Evolutionary conservation across 1,140 invertebrate genomes (phyloP).

Genomic region (Drosophila auraria): DNA sequence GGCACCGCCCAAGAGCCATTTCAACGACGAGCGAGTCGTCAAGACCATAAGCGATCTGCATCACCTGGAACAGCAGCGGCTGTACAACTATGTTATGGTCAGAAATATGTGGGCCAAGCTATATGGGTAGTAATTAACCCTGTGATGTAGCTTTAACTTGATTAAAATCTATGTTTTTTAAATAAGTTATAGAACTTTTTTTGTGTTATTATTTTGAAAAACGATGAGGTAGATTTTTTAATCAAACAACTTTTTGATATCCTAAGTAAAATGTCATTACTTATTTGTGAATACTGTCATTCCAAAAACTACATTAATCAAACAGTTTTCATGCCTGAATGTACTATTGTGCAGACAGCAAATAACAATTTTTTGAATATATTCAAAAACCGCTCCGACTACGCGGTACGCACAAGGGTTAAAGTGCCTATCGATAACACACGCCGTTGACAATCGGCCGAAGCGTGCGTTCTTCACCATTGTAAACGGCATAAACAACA

Average conservation of each 20-base stretch:
- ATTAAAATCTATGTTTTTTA: not conserved
- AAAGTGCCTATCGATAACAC: constrained; percentile 19
- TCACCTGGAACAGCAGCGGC: constrained; percentile 45
- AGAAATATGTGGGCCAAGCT: constrained; percentile 18
- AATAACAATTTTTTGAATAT: not conserved
- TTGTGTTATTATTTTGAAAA: not conserved
- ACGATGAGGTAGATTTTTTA: too few relatives aligned
- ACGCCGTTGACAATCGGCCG: constrained; percentile 8
- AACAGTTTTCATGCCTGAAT: not conserved
- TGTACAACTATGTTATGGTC: constrained; percentile 56
- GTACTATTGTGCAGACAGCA: too few relatives aligned
- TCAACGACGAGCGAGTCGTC: constrained; percentile 53
- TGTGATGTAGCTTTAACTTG: constrained; percentile 16
- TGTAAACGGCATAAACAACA: constrained; percentile 25
- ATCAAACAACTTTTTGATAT: too few relatives aligned
- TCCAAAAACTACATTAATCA: not conserved
- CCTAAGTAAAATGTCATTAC: too few relatives aligned
- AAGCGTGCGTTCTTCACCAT: constrained; percentile 12
- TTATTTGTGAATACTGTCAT: too few relatives aligned
- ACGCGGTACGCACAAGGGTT: not conserved
- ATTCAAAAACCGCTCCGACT: not conserved
- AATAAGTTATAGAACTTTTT: not conserved
- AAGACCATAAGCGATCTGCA: constrained; percentile 47
- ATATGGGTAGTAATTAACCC: constrained; percentile 1
- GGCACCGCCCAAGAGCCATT: constrained; percentile 61